Evolutionary conservation across 1,140 invertebrate genomes (phyloP).

Genomic region (Drosophila sproati): DNA sequence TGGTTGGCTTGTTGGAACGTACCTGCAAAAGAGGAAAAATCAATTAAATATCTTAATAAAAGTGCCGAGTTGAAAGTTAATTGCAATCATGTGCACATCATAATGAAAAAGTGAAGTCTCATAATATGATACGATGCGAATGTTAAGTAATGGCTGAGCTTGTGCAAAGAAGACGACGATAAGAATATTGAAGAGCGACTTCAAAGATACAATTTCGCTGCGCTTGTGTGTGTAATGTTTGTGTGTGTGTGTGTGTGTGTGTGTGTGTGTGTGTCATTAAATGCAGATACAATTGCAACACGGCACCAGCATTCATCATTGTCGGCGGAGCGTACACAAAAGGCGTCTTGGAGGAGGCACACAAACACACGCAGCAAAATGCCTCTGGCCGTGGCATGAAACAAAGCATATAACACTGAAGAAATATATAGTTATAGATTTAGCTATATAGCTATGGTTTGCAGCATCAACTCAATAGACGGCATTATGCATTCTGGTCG

Average conservation of each 20-base stretch:
- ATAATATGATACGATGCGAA: not conserved
- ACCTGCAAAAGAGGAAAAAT: constrained; percentile 61
- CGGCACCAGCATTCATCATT: constrained; percentile 31
- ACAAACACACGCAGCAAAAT: constrained; percentile 1
- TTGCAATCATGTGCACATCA: not conserved
- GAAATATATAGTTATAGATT: constrained; percentile 14
- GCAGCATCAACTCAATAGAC: constrained; percentile 48
- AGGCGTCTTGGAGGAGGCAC: constrained; percentile 21
- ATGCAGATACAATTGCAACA: constrained; percentile 29
- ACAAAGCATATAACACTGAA: constrained; percentile 36
- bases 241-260: constrained; percentile 15
- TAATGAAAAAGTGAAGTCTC: not conserved
- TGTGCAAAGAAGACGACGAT: not conserved
- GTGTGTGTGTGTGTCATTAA: constrained; percentile 40
- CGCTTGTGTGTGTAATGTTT: not conserved
- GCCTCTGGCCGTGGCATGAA: constrained; percentile 58
- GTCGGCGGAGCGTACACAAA: constrained; percentile 16
- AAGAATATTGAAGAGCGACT: constrained; percentile 50
- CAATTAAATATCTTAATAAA: constrained; percentile 50
- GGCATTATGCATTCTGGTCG: constrained; percentile 73
- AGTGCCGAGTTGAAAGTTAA: constrained; percentile 4
- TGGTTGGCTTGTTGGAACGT: constrained; percentile 66
- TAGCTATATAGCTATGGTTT: not conserved
- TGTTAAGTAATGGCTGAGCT: not conserved
- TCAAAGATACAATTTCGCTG: constrained; percentile 56